Evolutionary conservation across 2,113 vertebrate species (phyloP).

Genomic region (Atractosteus spatula): DNA sequence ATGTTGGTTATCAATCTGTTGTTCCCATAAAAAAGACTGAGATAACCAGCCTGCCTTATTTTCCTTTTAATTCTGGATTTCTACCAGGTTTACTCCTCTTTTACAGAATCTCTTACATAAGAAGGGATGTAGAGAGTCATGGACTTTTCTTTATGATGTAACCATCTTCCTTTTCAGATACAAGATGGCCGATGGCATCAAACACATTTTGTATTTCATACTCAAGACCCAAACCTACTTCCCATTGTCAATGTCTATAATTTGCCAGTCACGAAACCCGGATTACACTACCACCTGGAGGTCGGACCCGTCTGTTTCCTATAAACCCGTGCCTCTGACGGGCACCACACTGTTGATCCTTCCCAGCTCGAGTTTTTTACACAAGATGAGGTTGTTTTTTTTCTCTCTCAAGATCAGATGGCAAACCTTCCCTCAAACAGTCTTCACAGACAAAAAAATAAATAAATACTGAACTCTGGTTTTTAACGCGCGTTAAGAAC

Average conservation of each 20-base stretch:
- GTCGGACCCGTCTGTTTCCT: conserved; percentile 91
- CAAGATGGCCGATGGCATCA: conserved; percentile 88
- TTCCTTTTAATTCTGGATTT: too few relatives aligned
- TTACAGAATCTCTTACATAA: too few relatives aligned
- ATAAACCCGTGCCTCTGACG: conserved; percentile 54
- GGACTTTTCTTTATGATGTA: neutral
- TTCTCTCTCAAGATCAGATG: neutral
- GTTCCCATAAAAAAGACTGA: too few relatives aligned
- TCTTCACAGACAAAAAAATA: too few relatives aligned
- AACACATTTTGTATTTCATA: conserved; percentile 84
- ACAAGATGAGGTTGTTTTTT: too few relatives aligned
- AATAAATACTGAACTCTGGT: neutral
- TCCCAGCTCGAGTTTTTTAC: too few relatives aligned
- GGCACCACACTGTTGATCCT: neutral
- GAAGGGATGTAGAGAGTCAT: too few relatives aligned
- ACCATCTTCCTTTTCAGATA: conserved; percentile 60
- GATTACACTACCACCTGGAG: conserved; percentile 83
- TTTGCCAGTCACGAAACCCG: conserved; percentile 68
- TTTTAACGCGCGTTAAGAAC: conserved; percentile 12
- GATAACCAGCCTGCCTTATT: too few relatives aligned
- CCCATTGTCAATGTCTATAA: conserved; percentile 82
- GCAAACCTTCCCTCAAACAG: too few relatives aligned
- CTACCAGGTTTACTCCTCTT: too few relatives aligned
- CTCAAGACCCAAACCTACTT: conserved; percentile 82
- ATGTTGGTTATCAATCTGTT: too few relatives aligned